Percentiles rank a stretch among this genome's conserved stretches.
These are phyloP conservation scores for Lutraria rhynchaena DNA, from an alignment of 1,140 invertebrate species.

Conservation along the genomic window DNA sequence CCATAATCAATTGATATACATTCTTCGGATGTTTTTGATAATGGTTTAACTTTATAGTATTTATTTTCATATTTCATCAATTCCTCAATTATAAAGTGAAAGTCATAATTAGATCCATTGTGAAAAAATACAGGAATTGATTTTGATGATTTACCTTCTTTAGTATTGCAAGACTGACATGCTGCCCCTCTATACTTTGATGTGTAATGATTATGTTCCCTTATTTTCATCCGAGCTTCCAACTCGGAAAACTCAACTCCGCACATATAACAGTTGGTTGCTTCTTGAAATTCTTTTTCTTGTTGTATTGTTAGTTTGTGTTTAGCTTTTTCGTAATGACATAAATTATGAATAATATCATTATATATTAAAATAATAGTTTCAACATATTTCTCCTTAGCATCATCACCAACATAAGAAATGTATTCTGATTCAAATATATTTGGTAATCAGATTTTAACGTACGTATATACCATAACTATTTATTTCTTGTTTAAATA, in stretches of 20 bases:
- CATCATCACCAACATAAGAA: too few species aligned
- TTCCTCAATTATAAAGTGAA: too few species aligned
- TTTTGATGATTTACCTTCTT: too few species aligned
- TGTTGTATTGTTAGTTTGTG: constrained; percentile 31
- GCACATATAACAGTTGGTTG: constrained; percentile 48
- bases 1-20: too few species aligned
- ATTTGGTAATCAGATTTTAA: too few species aligned
- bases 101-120: too few species aligned
- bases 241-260: constrained; percentile 41
- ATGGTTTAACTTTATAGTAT: too few species aligned
- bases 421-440: too few species aligned
- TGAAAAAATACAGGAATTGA: too few species aligned
- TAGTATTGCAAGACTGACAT: constrained; percentile 40
- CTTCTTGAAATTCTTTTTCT: constrained; percentile 49
- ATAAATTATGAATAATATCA: not conserved
- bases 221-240: constrained; percentile 16
- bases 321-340: constrained; percentile 28
- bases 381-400: constrained; percentile 42
- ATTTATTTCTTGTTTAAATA: constrained; percentile 57
- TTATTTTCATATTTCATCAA: too few species aligned
- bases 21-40: too few species aligned
- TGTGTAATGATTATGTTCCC: constrained; percentile 46
- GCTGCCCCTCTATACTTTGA: constrained; percentile 50
- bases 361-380: constrained; percentile 42
- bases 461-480: constrained; percentile 50